A percentile compares a stretch with the other conserved stretches of the same genome.
These are phyloP conservation scores for Paratrypauchen microcephalus DNA, from an alignment of 2,797 vertebrate species.

Conservation along the genomic window DNA sequence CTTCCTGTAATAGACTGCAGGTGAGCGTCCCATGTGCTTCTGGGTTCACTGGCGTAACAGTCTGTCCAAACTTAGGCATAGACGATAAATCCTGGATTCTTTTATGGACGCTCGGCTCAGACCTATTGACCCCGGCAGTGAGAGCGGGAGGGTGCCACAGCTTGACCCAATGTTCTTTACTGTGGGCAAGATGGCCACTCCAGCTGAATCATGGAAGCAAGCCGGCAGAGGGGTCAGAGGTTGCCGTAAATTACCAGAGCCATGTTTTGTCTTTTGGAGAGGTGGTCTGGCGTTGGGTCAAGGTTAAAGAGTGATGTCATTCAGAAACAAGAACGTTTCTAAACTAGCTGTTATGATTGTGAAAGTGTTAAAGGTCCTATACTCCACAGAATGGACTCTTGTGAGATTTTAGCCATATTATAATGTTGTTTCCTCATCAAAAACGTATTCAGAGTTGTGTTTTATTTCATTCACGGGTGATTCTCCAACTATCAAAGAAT, in stretches of 20 bases:
- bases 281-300: slow-evolving; percentile 16
- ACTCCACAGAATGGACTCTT: too few species aligned
- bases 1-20: slow-evolving; percentile 5
- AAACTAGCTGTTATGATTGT: background rate
- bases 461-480: too few species aligned
- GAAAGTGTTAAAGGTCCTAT: too few species aligned
- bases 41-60: slow-evolving; percentile 11
- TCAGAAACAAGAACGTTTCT: background rate
- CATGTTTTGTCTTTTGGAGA: slow-evolving; percentile 18
- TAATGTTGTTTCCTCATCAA: too few species aligned
- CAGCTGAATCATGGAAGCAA: slow-evolving; percentile 40
- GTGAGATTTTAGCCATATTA: too few species aligned
- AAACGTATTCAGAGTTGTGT: too few species aligned
- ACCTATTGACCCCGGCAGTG: slow-evolving; percentile 36
- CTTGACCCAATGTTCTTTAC: slow-evolving; percentile 40
- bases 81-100: slow-evolving; percentile 40
- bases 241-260: slow-evolving; percentile 49
- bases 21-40: slow-evolving; percentile 24
- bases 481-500: too few species aligned
- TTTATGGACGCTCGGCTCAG: slow-evolving; percentile 48
- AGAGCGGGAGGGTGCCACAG: slow-evolving; percentile 16
- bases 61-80: slow-evolving; percentile 1
- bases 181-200: slow-evolving; percentile 16
- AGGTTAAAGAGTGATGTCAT: slow-evolving; percentile 14
- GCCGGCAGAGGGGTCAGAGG: slow-evolving; percentile 41